These are phyloP conservation scores for Tenualosa ilisha DNA, from an alignment of 2,797 vertebrate species.

Conservation along the genomic window DNA sequence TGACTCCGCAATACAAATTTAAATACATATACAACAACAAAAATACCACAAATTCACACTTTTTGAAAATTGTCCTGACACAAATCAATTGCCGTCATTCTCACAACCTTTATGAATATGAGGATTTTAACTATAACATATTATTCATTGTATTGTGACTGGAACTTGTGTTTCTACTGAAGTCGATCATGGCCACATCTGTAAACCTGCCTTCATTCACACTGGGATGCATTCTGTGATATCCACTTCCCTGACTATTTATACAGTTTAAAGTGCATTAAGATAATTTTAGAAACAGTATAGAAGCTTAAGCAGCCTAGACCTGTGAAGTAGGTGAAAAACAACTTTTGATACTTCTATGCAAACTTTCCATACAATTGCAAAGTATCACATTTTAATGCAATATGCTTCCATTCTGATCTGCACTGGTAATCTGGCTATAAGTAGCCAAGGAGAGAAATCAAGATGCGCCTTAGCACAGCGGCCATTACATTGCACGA, in stretches of 20 bases:
- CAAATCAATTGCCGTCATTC: too few species aligned
- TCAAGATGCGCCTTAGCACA: neutral
- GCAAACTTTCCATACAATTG: neutral
- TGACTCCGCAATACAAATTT: too few species aligned
- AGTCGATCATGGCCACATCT: too few species aligned
- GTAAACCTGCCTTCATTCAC: neutral
- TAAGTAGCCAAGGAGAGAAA: neutral
- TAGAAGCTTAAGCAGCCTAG: neutral
- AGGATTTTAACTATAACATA: too few species aligned
- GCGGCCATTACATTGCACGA: neutral
- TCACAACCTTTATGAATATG: too few species aligned
- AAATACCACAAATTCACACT: too few species aligned
- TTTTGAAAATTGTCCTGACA: too few species aligned
- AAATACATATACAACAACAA: too few species aligned
- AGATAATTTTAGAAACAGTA: neutral
- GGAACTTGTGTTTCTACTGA: too few species aligned
- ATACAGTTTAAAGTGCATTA: slow-evolving; percentile 17
- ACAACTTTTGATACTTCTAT: neutral
- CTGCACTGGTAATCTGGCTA: neutral
- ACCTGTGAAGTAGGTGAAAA: neutral
- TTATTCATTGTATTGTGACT: neutral
- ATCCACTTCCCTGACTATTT: neutral
- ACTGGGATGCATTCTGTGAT: neutral
- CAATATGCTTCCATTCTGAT: neutral
- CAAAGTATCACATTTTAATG: neutral